Conservation (phyloP, 2,113 vertebrate genomes). For the Brevimyrus niger region DNA sequence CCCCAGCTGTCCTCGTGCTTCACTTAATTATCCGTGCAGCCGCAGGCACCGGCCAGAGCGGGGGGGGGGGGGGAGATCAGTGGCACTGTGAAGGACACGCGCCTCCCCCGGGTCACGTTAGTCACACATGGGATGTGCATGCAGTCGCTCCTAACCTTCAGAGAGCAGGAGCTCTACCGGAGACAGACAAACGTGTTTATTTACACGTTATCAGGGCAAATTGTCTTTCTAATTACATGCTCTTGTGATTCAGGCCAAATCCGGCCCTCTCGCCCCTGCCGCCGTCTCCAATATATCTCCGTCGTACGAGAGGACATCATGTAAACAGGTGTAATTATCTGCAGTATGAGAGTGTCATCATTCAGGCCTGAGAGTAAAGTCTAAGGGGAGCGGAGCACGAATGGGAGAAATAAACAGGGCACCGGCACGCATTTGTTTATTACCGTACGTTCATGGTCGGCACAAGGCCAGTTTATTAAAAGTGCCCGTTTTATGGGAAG, state of each 20-base stretch:
- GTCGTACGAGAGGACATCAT: background rate
- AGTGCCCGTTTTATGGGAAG: background rate
- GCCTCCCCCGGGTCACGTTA: background rate
- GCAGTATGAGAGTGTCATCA: background rate
- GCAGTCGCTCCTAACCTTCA: background rate
- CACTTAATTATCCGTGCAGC: slow-evolving; percentile 73
- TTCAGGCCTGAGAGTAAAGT: background rate
- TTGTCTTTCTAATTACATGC: background rate
- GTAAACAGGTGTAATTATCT: background rate
- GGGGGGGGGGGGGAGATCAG: slow-evolving; percentile 56
- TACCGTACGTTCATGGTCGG: too few species aligned
- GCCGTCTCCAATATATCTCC: background rate
- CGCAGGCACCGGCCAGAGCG: slow-evolving; percentile 62
- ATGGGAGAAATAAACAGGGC: background rate
- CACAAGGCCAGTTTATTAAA: background rate
- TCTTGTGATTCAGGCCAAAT: background rate
- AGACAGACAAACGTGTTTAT: background rate
- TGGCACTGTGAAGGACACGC: slow-evolving; percentile 58
- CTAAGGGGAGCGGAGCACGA: background rate
- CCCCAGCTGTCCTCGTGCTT: slow-evolving; percentile 74
- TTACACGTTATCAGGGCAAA: background rate
- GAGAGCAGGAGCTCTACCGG: background rate
- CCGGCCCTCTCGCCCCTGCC: background rate
- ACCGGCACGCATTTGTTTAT: background rate
- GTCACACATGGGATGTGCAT: background rate